These are phyloP conservation scores for Zaprionus africanus DNA, from an alignment of 1,140 invertebrate species.

Conservation along the genomic window DNA sequence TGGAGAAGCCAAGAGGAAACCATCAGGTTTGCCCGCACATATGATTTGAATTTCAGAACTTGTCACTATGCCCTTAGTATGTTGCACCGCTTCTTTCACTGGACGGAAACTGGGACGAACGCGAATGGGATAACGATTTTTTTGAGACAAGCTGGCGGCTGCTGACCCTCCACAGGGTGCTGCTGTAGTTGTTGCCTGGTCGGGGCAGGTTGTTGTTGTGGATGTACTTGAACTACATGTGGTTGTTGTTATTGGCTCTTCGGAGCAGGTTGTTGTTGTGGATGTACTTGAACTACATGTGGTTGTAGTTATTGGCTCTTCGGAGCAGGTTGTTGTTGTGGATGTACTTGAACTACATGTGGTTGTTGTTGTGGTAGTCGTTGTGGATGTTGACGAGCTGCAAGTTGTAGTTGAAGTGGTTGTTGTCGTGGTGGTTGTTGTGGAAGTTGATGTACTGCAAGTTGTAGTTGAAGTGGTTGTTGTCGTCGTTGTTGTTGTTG, in stretches of 20 bases:
- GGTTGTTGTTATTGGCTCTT: neutral
- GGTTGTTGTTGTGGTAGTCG: neutral
- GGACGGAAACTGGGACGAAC: constrained; percentile 30
- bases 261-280: neutral
- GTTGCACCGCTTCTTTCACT: constrained; percentile 41
- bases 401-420: constrained; percentile 25
- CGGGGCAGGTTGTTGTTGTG: neutral
- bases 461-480: constrained; percentile 22
- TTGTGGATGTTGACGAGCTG: neutral
- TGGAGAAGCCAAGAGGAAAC: constrained; percentile 65
- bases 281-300: neutral
- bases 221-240: neutral
- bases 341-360: constrained; percentile 6
- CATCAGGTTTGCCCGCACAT: constrained; percentile 59
- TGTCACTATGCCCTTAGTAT: neutral
- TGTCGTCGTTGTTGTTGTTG: neutral
- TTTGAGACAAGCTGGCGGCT: constrained; percentile 6
- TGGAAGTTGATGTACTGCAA: neutral
- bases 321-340: neutral
- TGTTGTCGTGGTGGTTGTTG: neutral
- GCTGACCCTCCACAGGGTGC: constrained; percentile 1
- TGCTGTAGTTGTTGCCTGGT: neutral
- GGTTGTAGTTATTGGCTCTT: neutral
- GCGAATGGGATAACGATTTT: constrained; percentile 18
- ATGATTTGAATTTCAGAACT: constrained; percentile 32